phyloP scores from a whole-genome alignment of 2,888 invertebrate genomes.

The Caenorhabditis japonica region DNA sequence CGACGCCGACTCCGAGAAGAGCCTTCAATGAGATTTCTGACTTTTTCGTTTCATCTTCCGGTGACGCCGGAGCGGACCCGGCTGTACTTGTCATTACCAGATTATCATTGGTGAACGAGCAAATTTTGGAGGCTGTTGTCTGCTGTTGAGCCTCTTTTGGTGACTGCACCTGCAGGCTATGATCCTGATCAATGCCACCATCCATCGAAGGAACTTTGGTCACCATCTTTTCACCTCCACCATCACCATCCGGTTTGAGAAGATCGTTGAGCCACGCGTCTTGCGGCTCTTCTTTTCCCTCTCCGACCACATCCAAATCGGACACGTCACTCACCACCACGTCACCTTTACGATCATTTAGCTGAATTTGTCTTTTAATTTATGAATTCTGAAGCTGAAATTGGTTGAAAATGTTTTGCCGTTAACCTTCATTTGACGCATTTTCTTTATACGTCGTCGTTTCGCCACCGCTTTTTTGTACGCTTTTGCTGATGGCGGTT shows the following conservation, averaged over 20 bases:
- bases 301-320: slow-evolving; percentile 26
- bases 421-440: slow-evolving; percentile 29
- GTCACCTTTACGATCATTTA: slow-evolving; percentile 32
- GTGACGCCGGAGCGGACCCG: too few relatives aligned
- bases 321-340: slow-evolving; percentile 34
- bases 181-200: background rate
- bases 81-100: too few relatives aligned
- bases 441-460: slow-evolving; percentile 14
- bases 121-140: slow-evolving; percentile 10
- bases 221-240: slow-evolving; percentile 4
- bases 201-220: slow-evolving; percentile 13
- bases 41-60: background rate
- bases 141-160: background rate
- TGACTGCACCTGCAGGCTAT: background rate
- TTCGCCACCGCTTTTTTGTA: slow-evolving; percentile 34
- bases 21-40: slow-evolving; percentile 31
- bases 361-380: background rate
- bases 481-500: background rate
- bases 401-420: too few relatives aligned
- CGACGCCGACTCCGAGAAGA: slow-evolving; percentile 35
- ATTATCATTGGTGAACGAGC: slow-evolving; percentile 28
- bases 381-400: too few relatives aligned
- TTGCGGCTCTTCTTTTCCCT: slow-evolving; percentile 24
- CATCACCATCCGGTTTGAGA: slow-evolving; percentile 27
- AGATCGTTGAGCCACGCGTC: slow-evolving; percentile 45